These are phyloP conservation scores for Prionace glauca DNA, from an alignment of 2,797 vertebrate species.

Conservation along the genomic window DNA sequence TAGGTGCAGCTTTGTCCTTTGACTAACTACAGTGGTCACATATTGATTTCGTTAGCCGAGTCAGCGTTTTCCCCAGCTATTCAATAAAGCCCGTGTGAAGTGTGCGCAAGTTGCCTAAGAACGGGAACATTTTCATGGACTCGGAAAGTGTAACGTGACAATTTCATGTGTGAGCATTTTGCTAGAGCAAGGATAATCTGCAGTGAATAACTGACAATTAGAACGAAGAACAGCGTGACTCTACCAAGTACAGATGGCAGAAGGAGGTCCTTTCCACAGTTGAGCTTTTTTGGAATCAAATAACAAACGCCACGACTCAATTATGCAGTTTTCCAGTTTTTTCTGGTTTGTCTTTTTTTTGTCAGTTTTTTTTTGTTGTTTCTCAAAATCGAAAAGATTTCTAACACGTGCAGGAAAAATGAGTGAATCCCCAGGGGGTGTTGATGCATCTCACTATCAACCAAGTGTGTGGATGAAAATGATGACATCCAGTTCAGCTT, in stretches of 20 bases:
- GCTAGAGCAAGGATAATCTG: neutral
- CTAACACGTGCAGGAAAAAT: neutral
- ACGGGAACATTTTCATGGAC: neutral
- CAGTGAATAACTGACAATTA: slow-evolving; percentile 9
- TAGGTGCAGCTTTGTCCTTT: slow-evolving; percentile 8
- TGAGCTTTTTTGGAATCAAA: slow-evolving; percentile 9
- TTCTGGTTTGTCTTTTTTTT: neutral
- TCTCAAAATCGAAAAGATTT: neutral
- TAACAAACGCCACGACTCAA: neutral
- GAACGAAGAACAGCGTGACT: neutral
- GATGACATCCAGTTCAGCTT: neutral
- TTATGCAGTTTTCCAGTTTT: neutral
- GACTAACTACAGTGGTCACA: neutral
- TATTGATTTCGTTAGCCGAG: neutral
- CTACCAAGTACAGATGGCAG: neutral
- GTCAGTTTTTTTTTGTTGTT: neutral
- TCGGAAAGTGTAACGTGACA: neutral
- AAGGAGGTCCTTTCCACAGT: neutral
- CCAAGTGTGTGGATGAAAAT: neutral
- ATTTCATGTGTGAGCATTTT: neutral
- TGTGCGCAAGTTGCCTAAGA: neutral
- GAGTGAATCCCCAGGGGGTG: neutral
- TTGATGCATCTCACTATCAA: neutral
- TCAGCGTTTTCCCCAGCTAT: neutral
- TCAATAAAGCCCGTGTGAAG: neutral